A percentile compares a stretch with the other conserved stretches of the same genome.
Conservation (phyloP, 1,140 invertebrate genomes). For the Archegozetes longisetosus region DNA sequence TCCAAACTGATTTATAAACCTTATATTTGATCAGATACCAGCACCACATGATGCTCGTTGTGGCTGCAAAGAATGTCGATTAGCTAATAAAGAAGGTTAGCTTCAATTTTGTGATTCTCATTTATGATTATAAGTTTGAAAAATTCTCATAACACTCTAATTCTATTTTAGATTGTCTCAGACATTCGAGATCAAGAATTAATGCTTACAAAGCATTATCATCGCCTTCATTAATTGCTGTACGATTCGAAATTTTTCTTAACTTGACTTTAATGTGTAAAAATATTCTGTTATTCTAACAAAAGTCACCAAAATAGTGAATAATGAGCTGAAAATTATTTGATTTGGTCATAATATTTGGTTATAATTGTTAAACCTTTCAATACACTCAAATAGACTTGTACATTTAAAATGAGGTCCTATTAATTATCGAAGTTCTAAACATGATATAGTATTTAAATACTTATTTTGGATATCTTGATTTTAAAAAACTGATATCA, state of each 20-base stretch:
- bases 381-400: too few species aligned
- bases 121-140: background rate
- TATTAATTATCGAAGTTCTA: too few species aligned
- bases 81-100: slow-evolving; percentile 38
- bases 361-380: too few species aligned
- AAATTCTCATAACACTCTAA: slow-evolving; percentile 15
- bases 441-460: too few species aligned
- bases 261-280: background rate
- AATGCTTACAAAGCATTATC: slow-evolving; percentile 83
- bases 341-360: too few species aligned
- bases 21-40: slow-evolving; percentile 39
- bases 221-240: slow-evolving; percentile 72
- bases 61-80: slow-evolving; percentile 77
- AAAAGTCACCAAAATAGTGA: too few species aligned
- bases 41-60: slow-evolving; percentile 78
- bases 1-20: too few species aligned
- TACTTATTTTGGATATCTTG: too few species aligned
- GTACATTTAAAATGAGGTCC: too few species aligned
- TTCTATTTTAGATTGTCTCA: slow-evolving; percentile 38
- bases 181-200: slow-evolving; percentile 74
- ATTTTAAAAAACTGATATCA: too few species aligned
- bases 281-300: slow-evolving; percentile 21
- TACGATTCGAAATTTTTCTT: background rate
- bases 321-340: too few species aligned
- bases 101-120: background rate